phyloP scores from a whole-genome alignment of 1,140 invertebrate species.

The Eupeodes corollae region DNA sequence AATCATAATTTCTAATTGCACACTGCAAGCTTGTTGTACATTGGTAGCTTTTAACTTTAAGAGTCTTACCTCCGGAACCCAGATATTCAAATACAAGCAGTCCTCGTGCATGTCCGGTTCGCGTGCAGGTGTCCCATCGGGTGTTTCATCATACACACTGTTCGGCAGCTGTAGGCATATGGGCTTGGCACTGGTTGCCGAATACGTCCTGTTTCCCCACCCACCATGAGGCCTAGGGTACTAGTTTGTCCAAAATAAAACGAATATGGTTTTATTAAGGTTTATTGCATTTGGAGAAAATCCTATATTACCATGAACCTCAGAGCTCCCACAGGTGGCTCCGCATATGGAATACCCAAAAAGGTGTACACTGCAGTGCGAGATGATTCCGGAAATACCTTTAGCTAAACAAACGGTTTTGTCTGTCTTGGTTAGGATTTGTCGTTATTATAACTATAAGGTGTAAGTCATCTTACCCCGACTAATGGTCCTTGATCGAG shows the following conservation, averaged over 20 bases:
- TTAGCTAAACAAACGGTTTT: constrained; percentile 24
- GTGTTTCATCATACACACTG: constrained; percentile 29
- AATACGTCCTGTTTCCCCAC: constrained; percentile 38
- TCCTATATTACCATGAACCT: constrained; percentile 42
- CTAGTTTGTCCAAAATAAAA: constrained; percentile 18
- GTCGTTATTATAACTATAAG: neutral
- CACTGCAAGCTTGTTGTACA: neutral
- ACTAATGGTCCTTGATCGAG: constrained; percentile 27
- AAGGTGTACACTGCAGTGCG: constrained; percentile 45
- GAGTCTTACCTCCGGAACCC: constrained; percentile 41
- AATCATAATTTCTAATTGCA: neutral
- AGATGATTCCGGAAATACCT: constrained; percentile 39
- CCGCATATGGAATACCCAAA: constrained; percentile 56
- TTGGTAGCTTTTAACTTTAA: neutral
- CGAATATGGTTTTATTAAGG: neutral
- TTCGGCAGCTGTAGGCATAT: constrained; percentile 41
- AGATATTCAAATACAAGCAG: constrained; percentile 45
- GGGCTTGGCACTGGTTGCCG: constrained; percentile 38
- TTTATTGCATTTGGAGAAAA: neutral
- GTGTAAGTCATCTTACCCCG: constrained; percentile 13
- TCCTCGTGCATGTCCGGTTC: constrained; percentile 37
- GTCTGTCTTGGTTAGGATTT: neutral
- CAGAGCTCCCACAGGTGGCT: constrained; percentile 46
- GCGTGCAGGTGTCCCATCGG: constrained; percentile 14
- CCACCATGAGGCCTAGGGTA: constrained; percentile 38